Base-by-base conservation (phyloP, 2,888 invertebrate species). In the Polietes domitor region DNA sequence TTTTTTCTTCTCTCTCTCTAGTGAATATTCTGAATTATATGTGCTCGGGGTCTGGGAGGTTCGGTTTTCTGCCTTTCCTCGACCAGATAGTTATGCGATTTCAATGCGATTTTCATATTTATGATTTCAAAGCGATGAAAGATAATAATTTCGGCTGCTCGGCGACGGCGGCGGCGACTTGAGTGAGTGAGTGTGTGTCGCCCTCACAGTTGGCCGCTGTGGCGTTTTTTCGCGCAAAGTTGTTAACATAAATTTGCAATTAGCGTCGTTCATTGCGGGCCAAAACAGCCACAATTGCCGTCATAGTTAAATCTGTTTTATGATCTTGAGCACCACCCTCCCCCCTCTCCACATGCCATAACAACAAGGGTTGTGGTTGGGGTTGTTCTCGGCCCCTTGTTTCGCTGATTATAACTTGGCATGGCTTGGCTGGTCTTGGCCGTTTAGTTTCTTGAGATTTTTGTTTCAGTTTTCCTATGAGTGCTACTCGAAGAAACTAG, bases 221-320 rank as follows among this genome's bases (percentile, higher is more conserved):
- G 58, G 65, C 72, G 78, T 75, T 72, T 72, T 79, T 73, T 72
- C 84, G 83, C 86, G 81, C 68, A 75, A 85, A 86, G 87, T 89
- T 89, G 89, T 89, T 90, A 89, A 89, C 89, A 90, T 87, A 89
- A 87, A 90, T 88, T 87, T 85, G 89, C 89, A 89, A 90, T 90
- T 89, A 89, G 87, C 85, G 86, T 87, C 85, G 86, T 87, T 85
- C 81, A 82, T 76, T 83, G 83, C 85, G 74, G 76, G 80, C 84
- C 37, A 77, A 82, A 84, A 74, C 80, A 68, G 68, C 78, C 78
- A 84, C 84, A 81, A 84, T 79, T 85, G 82, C 74, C 26, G 68
- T 74, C 53, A 68, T 43, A 55, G 74, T 79, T n/a, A 43, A 47
- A 70, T 28, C n/a, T 43, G 58, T 41, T 63, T 53, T 32, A 47